Percentiles rank a stretch among this genome's conserved stretches.
Conservation (phyloP, 2,888 invertebrate genomes). For the Steinernema hermaphroditum region DNA sequence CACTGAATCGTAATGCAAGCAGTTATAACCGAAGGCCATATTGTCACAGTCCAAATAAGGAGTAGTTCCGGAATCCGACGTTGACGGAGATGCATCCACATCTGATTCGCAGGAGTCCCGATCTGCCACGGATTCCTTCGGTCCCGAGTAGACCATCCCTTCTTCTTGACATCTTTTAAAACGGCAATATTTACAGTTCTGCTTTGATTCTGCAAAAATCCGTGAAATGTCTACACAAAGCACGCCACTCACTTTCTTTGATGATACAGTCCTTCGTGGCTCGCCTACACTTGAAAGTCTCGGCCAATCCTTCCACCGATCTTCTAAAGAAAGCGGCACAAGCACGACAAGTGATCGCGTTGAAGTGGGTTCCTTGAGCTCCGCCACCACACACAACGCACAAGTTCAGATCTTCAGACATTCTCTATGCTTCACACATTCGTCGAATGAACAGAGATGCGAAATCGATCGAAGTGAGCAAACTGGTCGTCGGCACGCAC, state of each 20-base stretch:
- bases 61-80: neutral
- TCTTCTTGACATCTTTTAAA: neutral
- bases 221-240: too few species aligned
- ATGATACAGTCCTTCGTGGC: slow-evolving; percentile 30
- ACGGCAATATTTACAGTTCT: neutral
- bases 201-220: too few species aligned
- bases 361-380: slow-evolving; percentile 32
- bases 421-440: too few species aligned
- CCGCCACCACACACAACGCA: slow-evolving; percentile 30
- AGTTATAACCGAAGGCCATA: neutral
- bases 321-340: slow-evolving; percentile 35
- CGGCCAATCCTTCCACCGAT: slow-evolving; percentile 15
- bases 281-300: slow-evolving; percentile 32
- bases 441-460: too few species aligned
- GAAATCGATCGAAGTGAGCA: too few species aligned
- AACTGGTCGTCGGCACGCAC: too few species aligned
- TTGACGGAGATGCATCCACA: neutral
- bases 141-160: neutral
- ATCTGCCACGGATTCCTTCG: neutral
- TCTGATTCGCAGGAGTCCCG: neutral
- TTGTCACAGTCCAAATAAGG: neutral
- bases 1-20: neutral
- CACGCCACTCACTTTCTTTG: too few species aligned
- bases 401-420: too few species aligned
- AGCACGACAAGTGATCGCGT: slow-evolving; percentile 33